Conservation (phyloP, 2,113 vertebrate species). For the Atrichornis clamosus region DNA sequence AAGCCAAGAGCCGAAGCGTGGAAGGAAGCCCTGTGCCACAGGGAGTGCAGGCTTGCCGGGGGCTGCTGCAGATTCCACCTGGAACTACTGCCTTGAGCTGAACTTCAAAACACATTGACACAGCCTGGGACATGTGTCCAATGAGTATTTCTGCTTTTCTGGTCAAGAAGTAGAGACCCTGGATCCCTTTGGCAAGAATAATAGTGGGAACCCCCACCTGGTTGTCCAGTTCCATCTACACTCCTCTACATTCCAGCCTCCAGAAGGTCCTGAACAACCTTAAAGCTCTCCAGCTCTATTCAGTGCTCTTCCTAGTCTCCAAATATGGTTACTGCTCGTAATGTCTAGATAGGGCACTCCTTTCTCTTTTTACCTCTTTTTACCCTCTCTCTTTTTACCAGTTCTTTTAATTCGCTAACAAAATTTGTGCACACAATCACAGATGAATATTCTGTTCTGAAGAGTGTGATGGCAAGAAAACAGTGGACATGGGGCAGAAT, state of each 20-base stretch:
- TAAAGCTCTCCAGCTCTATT: background rate
- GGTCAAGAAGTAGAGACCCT: background rate
- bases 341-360: background rate
- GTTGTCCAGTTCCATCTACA: background rate
- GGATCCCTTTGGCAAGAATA: background rate
- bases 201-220: background rate
- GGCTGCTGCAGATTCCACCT: background rate
- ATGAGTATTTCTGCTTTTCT: background rate
- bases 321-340: background rate
- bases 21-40: background rate
- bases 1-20: background rate
- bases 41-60: background rate
- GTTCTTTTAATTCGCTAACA: background rate
- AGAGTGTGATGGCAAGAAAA: background rate
- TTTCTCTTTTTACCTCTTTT: background rate
- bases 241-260: background rate
- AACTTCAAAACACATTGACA: background rate
- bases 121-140: background rate
- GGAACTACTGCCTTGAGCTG: background rate
- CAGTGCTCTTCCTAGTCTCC: background rate
- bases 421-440: background rate
- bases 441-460: background rate
- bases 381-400: background rate
- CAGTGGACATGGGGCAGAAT: background rate
- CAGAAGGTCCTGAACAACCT: background rate